Evolutionary conservation across 2,888 invertebrate genomes (phyloP).

Genomic region (Lithophane leautieri): DNA sequence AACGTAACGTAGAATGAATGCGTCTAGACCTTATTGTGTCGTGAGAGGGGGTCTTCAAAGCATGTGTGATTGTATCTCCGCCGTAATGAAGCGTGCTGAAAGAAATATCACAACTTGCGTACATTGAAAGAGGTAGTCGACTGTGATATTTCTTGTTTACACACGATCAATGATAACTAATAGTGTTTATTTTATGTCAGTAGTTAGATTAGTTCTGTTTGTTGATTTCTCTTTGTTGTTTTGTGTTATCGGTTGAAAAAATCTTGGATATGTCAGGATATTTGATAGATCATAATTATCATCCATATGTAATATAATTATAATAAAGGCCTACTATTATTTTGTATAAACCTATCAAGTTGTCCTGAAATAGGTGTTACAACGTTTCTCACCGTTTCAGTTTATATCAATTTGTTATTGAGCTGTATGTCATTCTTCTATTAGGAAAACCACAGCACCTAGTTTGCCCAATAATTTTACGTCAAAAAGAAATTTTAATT

Average conservation of each 20-base stretch:
- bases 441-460: neutral
- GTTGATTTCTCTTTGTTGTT: neutral
- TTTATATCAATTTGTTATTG: neutral
- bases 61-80: conserved; percentile 67
- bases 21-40: conserved; percentile 82
- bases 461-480: neutral
- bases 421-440: neutral
- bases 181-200: conserved; percentile 8
- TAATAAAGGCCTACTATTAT: neutral
- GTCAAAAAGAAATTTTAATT: neutral
- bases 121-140: conserved; percentile 12
- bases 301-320: neutral
- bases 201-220: conserved; percentile 19
- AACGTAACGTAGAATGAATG: conserved; percentile 68
- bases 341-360: neutral
- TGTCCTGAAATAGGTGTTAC: neutral
- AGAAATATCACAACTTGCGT: conserved; percentile 50
- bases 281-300: neutral
- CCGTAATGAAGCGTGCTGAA: conserved; percentile 60
- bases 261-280: neutral
- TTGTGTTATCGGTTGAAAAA: neutral
- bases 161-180: conserved; percentile 13
- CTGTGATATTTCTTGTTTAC: conserved; percentile 18
- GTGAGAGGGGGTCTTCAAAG: conserved; percentile 57
- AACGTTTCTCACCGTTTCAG: neutral